Conservation (phyloP, 2,797 vertebrate genomes). For the Phoxinus dragarum region DNA sequence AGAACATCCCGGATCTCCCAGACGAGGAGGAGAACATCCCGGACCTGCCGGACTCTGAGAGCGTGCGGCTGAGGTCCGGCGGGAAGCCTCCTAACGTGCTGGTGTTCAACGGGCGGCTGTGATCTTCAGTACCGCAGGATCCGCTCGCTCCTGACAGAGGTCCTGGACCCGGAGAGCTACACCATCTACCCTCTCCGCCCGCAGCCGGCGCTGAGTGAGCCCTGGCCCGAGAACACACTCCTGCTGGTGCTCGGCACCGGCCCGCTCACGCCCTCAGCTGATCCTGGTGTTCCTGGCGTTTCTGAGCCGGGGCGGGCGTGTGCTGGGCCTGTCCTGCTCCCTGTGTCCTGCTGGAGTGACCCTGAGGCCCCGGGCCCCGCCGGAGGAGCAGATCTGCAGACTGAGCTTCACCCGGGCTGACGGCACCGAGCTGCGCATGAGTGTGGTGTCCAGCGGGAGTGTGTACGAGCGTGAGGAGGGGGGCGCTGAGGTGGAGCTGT, state of each 20-base stretch:
- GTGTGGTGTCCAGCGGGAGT: slow-evolving; percentile 77
- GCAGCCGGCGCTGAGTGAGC: slow-evolving; percentile 82
- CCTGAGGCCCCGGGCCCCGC: slow-evolving; percentile 68
- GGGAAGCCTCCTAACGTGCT: slow-evolving; percentile 89
- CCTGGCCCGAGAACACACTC: slow-evolving; percentile 86
- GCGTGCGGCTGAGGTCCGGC: slow-evolving; percentile 24
- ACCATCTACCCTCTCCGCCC: slow-evolving; percentile 83
- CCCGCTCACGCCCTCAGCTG: slow-evolving; percentile 72
- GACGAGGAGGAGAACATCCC: too few species aligned
- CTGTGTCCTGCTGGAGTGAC: slow-evolving; percentile 81
- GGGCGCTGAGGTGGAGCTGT: slow-evolving; percentile 71
- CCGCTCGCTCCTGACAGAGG: slow-evolving; percentile 77
- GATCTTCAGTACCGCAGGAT: slow-evolving; percentile 73
- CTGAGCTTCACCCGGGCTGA: slow-evolving; percentile 81
- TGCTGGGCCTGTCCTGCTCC: slow-evolving; percentile 82
- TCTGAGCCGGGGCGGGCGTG: slow-evolving; percentile 85
- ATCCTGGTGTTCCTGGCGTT: slow-evolving; percentile 83
- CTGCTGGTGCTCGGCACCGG: slow-evolving; percentile 86
- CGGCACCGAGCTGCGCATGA: slow-evolving; percentile 76
- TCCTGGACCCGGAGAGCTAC: slow-evolving; percentile 82
- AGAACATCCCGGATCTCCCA: too few species aligned
- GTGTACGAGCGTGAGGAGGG: slow-evolving; percentile 74
- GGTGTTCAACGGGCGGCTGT: slow-evolving; percentile 81
- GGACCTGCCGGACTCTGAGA: slow-evolving; percentile 30
- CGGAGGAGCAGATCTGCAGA: slow-evolving; percentile 68